These are phyloP conservation scores for Gephyroberyx darwinii DNA, from an alignment of 2,797 vertebrate genomes.

Conservation along the genomic window DNA sequence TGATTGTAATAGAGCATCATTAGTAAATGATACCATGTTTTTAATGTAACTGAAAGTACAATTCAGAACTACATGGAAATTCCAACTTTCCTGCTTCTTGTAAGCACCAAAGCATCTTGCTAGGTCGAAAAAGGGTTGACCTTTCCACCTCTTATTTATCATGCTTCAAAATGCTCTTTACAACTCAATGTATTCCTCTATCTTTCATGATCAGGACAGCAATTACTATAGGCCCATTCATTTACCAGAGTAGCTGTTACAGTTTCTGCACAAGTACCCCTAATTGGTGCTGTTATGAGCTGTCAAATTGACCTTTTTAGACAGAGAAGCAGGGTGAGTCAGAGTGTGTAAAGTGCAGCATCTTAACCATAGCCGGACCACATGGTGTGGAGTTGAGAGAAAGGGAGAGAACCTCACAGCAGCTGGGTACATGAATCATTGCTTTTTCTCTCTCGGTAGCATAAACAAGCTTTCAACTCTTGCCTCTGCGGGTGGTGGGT, in stretches of 20 bases:
- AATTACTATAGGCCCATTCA: conserved; percentile 22
- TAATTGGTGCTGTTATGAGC: conserved; percentile 58
- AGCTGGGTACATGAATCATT: conserved; percentile 68
- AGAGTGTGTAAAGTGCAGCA: conserved; percentile 55
- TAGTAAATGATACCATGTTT: not conserved
- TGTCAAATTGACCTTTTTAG: conserved; percentile 66
- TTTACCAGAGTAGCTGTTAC: conserved; percentile 21
- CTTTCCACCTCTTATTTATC: conserved; percentile 17
- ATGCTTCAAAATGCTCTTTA: not conserved
- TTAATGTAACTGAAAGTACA: not conserved
- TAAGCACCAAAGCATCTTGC: not conserved
- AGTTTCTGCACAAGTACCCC: conserved; percentile 21
- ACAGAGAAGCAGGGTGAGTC: conserved; percentile 61
- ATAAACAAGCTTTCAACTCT: conserved; percentile 33
- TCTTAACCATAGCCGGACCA: conserved; percentile 61
- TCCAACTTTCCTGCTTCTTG: not conserved
- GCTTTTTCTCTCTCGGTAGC: conserved; percentile 47
- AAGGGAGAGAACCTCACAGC: conserved; percentile 64
- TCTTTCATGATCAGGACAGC: conserved; percentile 19
- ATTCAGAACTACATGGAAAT: conserved; percentile 22
- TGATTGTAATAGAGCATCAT: not conserved
- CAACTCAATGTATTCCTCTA: not conserved
- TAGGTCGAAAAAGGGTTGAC: not conserved
- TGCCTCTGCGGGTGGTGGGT: conserved; percentile 47
- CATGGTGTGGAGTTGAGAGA: conserved; percentile 57